Evolutionary conservation across 1,140 invertebrate species (phyloP), one percentile per base, ranked within the genome.

Genomic region (Cotesia vestalis): DNA sequence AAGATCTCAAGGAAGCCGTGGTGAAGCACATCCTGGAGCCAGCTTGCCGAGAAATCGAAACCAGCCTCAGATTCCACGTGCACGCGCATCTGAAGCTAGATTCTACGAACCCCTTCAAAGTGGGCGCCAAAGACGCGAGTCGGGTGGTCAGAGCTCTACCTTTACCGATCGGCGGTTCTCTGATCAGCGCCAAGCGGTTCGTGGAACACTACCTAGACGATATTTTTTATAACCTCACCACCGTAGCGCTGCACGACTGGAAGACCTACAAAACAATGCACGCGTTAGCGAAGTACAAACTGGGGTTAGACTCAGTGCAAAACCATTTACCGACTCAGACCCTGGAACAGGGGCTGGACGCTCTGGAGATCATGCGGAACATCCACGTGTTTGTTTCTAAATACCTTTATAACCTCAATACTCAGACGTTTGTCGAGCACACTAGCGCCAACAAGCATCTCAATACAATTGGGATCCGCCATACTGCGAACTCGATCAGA

Each of bases 181-280:
- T 86, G 63, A 75, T 87, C 12, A 81, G 76, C 35, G 61, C 79
- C 0, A 86, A 85, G 55, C 76, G 83, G 55, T 85, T 81, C 57
- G 91, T 97, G 3, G 97, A 98, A 84, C 91, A 96, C 81, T 98
- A 99, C 85, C 89, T 99, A 55, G 96, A 97, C 76, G 92, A 92
- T 76, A 98, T 95, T 75, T 99, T 98, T 86, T 99, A 99, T 86
- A 98, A 99, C 86, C 88, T 99, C 77, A 99, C 97, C 0, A 97
- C 97, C 1, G 96, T 99, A 38, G 96, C 98, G 14, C 87, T 98
- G 14, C 97, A 99, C 79, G 96, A 99, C 86, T 99, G 97, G 96
- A 95, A 95, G 84, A 98, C 96, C 0, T 99, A 99, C 83, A 93
- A 94, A 46, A 95, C 97, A 85, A 99, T 99, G 98, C 90, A 96